Conservation (phyloP, 2,888 invertebrate species). For the Horisme vitalbata region DNA sequence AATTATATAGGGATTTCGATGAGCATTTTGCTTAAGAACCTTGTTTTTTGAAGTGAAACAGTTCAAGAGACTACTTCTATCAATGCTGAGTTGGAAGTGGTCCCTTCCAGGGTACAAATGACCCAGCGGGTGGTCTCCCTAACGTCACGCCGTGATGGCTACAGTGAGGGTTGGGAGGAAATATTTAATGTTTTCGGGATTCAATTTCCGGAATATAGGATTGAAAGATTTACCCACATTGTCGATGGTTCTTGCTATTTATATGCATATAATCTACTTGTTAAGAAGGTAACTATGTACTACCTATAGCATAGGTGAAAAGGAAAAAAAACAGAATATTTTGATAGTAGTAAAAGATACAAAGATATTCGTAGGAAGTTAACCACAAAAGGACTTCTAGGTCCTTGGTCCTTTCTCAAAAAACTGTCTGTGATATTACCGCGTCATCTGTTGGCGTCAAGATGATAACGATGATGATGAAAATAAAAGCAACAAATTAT, state of each 20-base stretch:
- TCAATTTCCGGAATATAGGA: constrained; percentile 18
- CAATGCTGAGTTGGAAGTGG: background rate
- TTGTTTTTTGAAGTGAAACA: no score
- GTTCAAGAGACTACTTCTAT: no score
- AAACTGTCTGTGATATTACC: constrained; percentile 22
- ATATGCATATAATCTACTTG: no score
- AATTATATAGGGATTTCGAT: no score
- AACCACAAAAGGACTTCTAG: constrained; percentile 6
- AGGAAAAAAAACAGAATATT: no score
- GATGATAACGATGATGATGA: no score
- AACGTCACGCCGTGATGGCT: constrained; percentile 9
- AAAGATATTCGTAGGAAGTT: constrained; percentile 14
- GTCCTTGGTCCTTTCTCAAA: constrained; percentile 10
- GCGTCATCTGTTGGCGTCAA: constrained; percentile 19
- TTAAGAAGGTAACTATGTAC: no score
- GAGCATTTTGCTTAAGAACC: no score
- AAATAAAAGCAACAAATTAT: no score
- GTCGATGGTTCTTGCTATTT: background rate
- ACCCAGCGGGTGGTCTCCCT: constrained; percentile 19
- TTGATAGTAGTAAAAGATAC: no score
- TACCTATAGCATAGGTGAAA: no score
- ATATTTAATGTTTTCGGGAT: constrained; percentile 21
- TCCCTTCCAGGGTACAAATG: constrained; percentile 15
- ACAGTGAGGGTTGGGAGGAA: constrained; percentile 10
- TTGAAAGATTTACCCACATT: constrained; percentile 11